Evolutionary conservation across 2,797 vertebrate species (phyloP), one percentile per base, ranked within the genome.

Genomic region (Catostomus latipinnis): DNA sequence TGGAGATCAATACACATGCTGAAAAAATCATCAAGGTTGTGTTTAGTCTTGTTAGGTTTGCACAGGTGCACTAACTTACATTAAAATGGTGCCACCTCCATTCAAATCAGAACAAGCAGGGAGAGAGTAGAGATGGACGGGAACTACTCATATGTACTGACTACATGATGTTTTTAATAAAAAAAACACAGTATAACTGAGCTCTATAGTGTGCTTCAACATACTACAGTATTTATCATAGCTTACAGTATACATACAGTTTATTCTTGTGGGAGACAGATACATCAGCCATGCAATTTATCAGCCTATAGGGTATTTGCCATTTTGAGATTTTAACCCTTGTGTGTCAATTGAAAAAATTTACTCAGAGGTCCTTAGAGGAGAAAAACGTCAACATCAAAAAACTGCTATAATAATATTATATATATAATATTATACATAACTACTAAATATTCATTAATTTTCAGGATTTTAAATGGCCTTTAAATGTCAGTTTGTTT

Each of bases 141-240:
- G 49, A 53, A 11, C 22, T 45, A 11, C 63, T 49, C 34, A 18
- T 18, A 8, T 9, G 6, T 12, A 66, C 4, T 56, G 43, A n/a
- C 52, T 14, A 63, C 14, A n/a, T 57, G 63, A 8, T 46, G 62
- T 46, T 52, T 66, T 11, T 56, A 57, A 76, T 67, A 74, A 13
- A 54, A 57, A 58, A 18, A 18, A 34, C 34, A 34, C 34, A 62
- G 60, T 11, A 62, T 11, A 62, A 62, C 10, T 11, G 18, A 61
- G 18, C 5, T 61, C 18, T 34, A 5, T 8, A 6, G 58, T 61
- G 18, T 61, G 58, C 10, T 34, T 61, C 6, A 34, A 22, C 60
- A 61, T 12, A 61, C 58, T 34, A 34, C 34, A 34, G 34, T 34
- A 10, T 61, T 61, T 34, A 34, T 61, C 34, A 18, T 11, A 61